Evolutionary conservation across 35 echinoderm and acorn worm genomes (phyloP).

Genomic region (Lytechinus pictus): DNA sequence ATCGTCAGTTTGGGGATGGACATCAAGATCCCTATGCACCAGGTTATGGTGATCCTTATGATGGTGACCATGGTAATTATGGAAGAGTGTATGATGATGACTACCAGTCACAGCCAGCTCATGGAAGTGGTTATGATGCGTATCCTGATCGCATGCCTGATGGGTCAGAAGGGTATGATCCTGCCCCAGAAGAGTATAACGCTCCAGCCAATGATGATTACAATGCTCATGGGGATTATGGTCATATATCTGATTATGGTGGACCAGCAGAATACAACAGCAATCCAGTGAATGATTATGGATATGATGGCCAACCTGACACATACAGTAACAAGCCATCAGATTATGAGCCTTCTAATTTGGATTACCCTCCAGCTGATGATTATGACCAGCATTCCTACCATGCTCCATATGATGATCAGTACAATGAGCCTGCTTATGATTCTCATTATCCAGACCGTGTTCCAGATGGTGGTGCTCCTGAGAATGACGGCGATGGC

Average conservation of each 20-base stretch:
- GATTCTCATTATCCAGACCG: slow-evolving; percentile 15
- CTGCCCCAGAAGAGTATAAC: not conserved
- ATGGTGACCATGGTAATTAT: slow-evolving; percentile 18
- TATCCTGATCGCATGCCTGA: slow-evolving; percentile 49
- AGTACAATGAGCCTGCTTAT: slow-evolving; percentile 19
- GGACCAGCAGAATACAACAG: not conserved
- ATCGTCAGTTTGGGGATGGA: not conserved
- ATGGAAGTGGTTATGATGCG: not conserved
- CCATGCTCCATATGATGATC: slow-evolving; percentile 23
- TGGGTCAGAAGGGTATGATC: slow-evolving; percentile 39
- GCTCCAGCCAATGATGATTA: slow-evolving; percentile 35
- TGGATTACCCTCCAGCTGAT: not conserved
- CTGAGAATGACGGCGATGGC: not conserved
- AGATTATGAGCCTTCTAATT: slow-evolving; percentile 36
- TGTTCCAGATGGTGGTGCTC: not conserved
- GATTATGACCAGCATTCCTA: slow-evolving; percentile 14
- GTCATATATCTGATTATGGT: slow-evolving; percentile 5
- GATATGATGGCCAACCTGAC: slow-evolving; percentile 37
- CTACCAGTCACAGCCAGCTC: not conserved
- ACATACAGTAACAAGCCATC: slow-evolving; percentile 16
- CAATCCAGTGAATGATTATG: slow-evolving; percentile 38
- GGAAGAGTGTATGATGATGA: slow-evolving; percentile 51
- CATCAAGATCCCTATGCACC: slow-evolving; percentile 28
- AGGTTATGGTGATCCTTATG: slow-evolving; percentile 25
- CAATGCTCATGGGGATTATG: slow-evolving; percentile 18